Conservation (phyloP, 1,140 invertebrate genomes). For the Drosophila takahashii region DNA sequence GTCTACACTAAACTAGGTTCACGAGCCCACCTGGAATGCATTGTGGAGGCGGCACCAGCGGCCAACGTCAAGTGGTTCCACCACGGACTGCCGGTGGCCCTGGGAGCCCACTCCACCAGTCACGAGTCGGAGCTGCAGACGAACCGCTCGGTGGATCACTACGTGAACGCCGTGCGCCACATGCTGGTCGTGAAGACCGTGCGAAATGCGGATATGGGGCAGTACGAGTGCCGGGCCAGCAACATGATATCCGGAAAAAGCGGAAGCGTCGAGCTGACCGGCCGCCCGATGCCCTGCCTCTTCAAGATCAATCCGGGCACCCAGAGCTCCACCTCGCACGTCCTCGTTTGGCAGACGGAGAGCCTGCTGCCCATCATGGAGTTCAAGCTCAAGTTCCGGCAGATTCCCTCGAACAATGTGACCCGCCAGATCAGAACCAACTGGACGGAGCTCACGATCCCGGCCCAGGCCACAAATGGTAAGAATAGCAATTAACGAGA, state of each 20-base stretch:
- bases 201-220: conserved; percentile 89
- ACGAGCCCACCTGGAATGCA: conserved; percentile 89
- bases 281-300: conserved; percentile 86
- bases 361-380: conserved; percentile 89
- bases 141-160: conserved; percentile 55
- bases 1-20: conserved; percentile 90
- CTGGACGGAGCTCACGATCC: conserved; percentile 89
- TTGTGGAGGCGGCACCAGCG: conserved; percentile 88
- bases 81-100: conserved; percentile 86
- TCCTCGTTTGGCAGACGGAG: conserved; percentile 90
- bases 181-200: conserved; percentile 90
- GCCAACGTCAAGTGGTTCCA: conserved; percentile 88
- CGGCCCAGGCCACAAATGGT: conserved; percentile 86
- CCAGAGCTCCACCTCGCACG: conserved; percentile 85
- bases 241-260: conserved; percentile 88
- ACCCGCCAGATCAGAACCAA: conserved; percentile 65
- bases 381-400: conserved; percentile 88
- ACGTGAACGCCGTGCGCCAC: conserved; percentile 85
- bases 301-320: conserved; percentile 86
- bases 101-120: conserved; percentile 86
- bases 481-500: conserved; percentile 23
- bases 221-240: conserved; percentile 91
- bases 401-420: conserved; percentile 74
- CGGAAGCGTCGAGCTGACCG: conserved; percentile 86
- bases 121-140: conserved; percentile 75